These are phyloP conservation scores for Pteruthius melanotis DNA, from an alignment of 2,113 vertebrate species.

Conservation along the genomic window DNA sequence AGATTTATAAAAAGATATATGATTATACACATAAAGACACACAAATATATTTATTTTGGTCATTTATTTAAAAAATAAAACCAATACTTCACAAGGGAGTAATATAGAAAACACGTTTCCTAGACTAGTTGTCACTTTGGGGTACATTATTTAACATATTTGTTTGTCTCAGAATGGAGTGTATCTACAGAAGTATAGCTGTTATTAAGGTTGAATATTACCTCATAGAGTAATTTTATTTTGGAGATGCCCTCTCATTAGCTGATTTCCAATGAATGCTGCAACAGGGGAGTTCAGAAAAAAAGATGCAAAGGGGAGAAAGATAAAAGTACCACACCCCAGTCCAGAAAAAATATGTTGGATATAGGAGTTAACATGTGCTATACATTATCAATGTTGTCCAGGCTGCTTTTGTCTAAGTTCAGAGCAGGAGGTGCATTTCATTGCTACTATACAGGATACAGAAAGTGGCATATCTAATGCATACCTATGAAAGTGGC, in stretches of 20 bases:
- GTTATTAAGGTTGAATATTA: background rate
- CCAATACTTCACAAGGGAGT: background rate
- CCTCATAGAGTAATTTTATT: background rate
- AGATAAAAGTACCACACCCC: background rate
- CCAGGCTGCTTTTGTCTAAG: background rate
- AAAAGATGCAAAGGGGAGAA: background rate
- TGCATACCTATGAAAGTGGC: background rate
- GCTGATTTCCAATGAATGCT: background rate
- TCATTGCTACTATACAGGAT: background rate
- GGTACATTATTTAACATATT: background rate
- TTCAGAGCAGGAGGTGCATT: background rate
- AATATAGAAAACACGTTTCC: background rate
- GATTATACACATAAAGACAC: background rate
- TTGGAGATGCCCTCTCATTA: background rate
- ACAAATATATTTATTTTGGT: background rate
- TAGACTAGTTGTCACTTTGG: background rate
- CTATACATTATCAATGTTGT: background rate
- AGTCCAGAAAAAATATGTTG: background rate
- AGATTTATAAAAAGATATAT: background rate
- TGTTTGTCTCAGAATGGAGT: background rate
- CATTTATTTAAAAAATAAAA: background rate
- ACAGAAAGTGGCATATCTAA: background rate
- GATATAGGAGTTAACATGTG: background rate
- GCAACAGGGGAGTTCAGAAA: background rate
- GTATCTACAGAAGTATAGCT: background rate